These are phyloP conservation scores for Enteromius anoplus DNA, from an alignment of 2,797 vertebrate species.

Conservation along the genomic window DNA sequence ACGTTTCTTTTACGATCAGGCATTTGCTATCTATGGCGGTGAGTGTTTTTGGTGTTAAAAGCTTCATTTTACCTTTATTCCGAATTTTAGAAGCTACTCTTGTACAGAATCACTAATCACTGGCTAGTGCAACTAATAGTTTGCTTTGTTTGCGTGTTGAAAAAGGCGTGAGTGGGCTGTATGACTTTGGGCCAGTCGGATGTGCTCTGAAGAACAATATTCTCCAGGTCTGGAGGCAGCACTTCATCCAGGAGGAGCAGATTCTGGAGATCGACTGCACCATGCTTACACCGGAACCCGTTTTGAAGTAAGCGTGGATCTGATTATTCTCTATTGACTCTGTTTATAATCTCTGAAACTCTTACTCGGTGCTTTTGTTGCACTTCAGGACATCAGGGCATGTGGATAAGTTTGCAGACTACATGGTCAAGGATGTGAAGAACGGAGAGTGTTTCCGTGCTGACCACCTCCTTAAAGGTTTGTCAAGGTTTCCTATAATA, in stretches of 20 bases:
- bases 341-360: background rate
- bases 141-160: constrained; percentile 26
- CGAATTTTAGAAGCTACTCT: background rate
- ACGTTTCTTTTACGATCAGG: constrained; percentile 98
- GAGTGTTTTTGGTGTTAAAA: constrained; percentile 24
- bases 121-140: background rate
- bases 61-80: background rate
- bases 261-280: constrained; percentile 99
- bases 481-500: background rate
- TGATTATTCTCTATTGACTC: background rate
- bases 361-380: constrained; percentile 14
- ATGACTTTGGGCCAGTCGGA: constrained; percentile 96
- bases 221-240: constrained; percentile 94
- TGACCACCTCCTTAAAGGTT: constrained; percentile 97
- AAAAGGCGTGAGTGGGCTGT: constrained; percentile 94
- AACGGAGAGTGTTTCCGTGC: constrained; percentile 97
- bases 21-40: constrained; percentile 99
- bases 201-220: constrained; percentile 98
- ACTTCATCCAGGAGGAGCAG: constrained; percentile 99
- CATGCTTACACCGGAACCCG: constrained; percentile 94
- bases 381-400: constrained; percentile 92
- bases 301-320: constrained; percentile 85
- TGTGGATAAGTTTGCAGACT: constrained; percentile 98
- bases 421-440: constrained; percentile 99
- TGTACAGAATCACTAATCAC: background rate